phyloP scores from a whole-genome alignment of 2,113 vertebrate genomes.

The Columba livia region DNA sequence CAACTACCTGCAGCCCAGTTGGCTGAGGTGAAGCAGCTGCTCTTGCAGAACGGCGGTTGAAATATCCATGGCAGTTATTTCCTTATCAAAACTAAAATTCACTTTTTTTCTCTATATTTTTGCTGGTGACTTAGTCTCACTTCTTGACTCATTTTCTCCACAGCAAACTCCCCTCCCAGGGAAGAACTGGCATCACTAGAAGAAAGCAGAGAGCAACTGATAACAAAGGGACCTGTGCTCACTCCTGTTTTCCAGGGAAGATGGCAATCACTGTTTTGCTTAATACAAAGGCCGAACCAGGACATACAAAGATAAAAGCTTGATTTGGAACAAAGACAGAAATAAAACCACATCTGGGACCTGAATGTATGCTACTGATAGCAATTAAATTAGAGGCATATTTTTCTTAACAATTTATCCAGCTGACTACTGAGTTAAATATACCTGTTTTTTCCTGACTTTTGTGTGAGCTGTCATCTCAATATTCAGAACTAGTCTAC shows the following conservation, averaged over 20 bases:
- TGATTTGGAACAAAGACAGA: neutral
- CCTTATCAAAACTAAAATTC: neutral
- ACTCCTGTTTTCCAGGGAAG: neutral
- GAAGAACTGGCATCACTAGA: neutral
- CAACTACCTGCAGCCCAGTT: neutral
- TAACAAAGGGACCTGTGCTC: neutral
- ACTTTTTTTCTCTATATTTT: neutral
- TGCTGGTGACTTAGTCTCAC: neutral
- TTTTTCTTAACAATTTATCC: conserved; percentile 9
- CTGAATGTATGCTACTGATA: neutral
- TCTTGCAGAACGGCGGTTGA: neutral
- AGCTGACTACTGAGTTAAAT: neutral
- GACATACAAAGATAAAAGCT: neutral
- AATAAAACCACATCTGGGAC: neutral
- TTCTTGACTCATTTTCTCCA: neutral
- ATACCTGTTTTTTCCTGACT: conserved; percentile 13
- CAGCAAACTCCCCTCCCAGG: neutral
- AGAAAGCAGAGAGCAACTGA: neutral
- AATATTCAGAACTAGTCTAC: neutral
- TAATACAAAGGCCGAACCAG: neutral
- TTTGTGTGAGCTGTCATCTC: neutral
- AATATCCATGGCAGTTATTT: neutral
- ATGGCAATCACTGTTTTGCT: neutral
- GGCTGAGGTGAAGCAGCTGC: neutral
- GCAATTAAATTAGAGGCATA: neutral